These are phyloP conservation scores for Enteromius afrohamiltoni DNA, from an alignment of 2,797 vertebrate species.

Conservation along the genomic window DNA sequence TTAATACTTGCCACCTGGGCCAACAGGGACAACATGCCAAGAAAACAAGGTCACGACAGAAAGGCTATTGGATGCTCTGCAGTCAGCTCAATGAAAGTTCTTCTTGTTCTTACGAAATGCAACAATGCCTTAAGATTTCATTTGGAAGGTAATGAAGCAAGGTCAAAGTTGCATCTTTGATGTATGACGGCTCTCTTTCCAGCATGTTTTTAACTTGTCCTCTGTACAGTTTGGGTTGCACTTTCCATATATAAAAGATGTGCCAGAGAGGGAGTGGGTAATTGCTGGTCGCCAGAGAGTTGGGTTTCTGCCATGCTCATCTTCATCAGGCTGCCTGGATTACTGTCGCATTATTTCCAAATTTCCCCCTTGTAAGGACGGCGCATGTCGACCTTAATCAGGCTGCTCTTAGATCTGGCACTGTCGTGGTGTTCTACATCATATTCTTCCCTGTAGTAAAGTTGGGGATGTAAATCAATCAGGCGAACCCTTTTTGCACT, in stretches of 20 bases:
- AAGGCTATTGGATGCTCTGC: neutral
- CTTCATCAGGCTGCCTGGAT: conserved; percentile 53
- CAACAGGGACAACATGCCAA: conserved; percentile 16
- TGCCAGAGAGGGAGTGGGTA: conserved; percentile 18
- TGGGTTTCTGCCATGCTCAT: conserved; percentile 50
- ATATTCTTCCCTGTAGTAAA: conserved; percentile 52
- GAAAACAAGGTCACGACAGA: conserved; percentile 22
- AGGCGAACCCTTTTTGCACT: conserved; percentile 33
- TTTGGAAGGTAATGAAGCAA: conserved; percentile 38
- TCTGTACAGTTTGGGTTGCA: conserved; percentile 14
- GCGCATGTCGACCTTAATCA: conserved; percentile 59
- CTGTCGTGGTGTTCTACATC: conserved; percentile 50
- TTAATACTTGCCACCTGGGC: conserved; percentile 2
- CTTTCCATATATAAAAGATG: conserved; percentile 33
- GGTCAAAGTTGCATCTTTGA: conserved; percentile 43
- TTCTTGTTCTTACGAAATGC: neutral
- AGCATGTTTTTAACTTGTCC: conserved; percentile 1
- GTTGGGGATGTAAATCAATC: conserved; percentile 54
- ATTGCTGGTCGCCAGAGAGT: conserved; percentile 27
- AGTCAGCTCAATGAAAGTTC: neutral
- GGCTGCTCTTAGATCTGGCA: conserved; percentile 46
- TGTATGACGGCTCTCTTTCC: conserved; percentile 1
- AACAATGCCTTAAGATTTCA: conserved; percentile 15
- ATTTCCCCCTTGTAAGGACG: conserved; percentile 55
- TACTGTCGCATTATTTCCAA: conserved; percentile 58